Conservation (phyloP, 2,113 vertebrate genomes). For the Nicator chloris region DNA sequence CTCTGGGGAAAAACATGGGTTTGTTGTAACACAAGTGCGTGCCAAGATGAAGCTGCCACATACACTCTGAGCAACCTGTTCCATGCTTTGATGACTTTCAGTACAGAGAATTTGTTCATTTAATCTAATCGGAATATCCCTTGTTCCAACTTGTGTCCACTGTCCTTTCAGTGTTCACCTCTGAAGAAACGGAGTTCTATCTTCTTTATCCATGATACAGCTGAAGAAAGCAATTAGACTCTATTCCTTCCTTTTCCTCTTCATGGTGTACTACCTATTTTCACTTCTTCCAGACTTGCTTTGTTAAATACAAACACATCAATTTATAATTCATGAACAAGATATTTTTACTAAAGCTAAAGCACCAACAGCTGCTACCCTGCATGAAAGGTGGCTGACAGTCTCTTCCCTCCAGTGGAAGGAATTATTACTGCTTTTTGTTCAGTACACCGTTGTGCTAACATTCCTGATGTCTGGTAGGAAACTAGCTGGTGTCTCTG, state of each 20-base stretch:
- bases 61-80: not conserved
- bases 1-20: fast-evolving
- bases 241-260: not conserved
- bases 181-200: not conserved
- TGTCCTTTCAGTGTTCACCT: not conserved
- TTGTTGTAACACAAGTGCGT: not conserved
- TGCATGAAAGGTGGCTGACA: not conserved
- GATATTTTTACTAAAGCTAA: not conserved
- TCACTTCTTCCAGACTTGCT: not conserved
- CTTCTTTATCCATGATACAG: not conserved
- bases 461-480: not conserved
- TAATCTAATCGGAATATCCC: not conserved
- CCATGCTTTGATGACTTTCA: not conserved
- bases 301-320: not conserved
- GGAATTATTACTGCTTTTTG: not conserved
- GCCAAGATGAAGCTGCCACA: not conserved
- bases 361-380: not conserved
- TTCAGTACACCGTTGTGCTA: not conserved
- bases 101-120: not conserved
- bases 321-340: not conserved
- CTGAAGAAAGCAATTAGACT: not conserved
- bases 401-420: not conserved
- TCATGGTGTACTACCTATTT: not conserved
- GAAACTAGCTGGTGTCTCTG: not conserved
- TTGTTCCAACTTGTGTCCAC: not conserved